These are phyloP conservation scores for Aleiodes leptofemur DNA, from an alignment of 2,888 invertebrate species.

Conservation along the genomic window DNA sequence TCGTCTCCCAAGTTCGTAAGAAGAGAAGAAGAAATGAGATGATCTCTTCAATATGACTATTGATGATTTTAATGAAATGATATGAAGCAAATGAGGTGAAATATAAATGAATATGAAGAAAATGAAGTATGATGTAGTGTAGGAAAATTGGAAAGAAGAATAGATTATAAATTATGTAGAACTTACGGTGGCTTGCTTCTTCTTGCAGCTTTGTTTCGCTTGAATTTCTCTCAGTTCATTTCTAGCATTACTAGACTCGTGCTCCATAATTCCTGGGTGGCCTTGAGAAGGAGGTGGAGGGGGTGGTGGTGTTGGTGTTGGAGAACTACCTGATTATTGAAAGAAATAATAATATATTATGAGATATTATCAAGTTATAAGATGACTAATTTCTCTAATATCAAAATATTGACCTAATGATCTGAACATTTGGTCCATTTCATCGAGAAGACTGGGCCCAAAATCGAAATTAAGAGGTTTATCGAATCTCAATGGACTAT, in stretches of 20 bases:
- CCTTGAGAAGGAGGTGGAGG: conserved; percentile 68
- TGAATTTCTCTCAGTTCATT: conserved; percentile 83
- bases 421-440: conserved; percentile 91
- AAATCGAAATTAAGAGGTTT: conserved; percentile 82
- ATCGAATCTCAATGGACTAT: conserved; percentile 75
- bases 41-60: too few relatives aligned
- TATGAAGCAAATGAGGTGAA: too few relatives aligned
- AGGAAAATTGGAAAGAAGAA: conserved; percentile 44
- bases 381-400: conserved; percentile 49
- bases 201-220: conserved; percentile 76
- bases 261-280: conserved; percentile 70
- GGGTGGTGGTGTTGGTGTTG: conserved; percentile 65
- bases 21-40: too few relatives aligned
- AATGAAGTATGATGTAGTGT: too few relatives aligned
- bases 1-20: too few relatives aligned
- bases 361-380: conserved; percentile 3
- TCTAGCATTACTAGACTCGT: conserved; percentile 81
- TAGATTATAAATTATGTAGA: conserved; percentile 66
- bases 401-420: conserved; percentile 73
- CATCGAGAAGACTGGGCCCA: conserved; percentile 93
- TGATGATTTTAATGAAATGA: too few relatives aligned
- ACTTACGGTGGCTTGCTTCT: conserved; percentile 78
- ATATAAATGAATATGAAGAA: too few relatives aligned
- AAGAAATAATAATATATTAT: not conserved
- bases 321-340: conserved; percentile 51